Conservation (phyloP, 1,140 invertebrate species). For the Diorhabda elongata region DNA sequence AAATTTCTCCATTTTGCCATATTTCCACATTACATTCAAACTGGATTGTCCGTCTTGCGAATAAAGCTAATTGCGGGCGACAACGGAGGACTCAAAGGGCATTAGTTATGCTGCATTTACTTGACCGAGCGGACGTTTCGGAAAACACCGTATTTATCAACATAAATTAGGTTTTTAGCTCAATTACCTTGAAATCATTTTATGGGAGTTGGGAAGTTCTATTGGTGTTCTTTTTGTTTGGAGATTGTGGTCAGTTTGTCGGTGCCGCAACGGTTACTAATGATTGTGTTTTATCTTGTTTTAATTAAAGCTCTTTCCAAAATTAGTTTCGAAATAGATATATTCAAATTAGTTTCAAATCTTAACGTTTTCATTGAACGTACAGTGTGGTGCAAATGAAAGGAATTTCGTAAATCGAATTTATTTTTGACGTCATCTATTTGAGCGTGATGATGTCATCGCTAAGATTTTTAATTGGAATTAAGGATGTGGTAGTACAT, state of each 20-base stretch:
- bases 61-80: background rate
- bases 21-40: too few species aligned
- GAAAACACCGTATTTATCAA: background rate
- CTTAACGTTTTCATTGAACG: too few species aligned
- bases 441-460: too few species aligned
- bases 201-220: background rate
- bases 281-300: background rate
- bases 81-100: background rate
- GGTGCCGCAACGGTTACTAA: background rate
- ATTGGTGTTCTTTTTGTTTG: background rate
- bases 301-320: background rate
- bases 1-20: too few species aligned
- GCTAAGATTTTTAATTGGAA: too few species aligned
- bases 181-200: conserved; percentile 3
- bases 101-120: conserved; percentile 2
- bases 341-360: too few species aligned
- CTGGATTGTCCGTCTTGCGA: background rate
- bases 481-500: too few species aligned
- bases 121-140: background rate
- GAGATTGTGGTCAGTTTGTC: conserved; percentile 1
- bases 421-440: too few species aligned
- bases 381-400: too few species aligned
- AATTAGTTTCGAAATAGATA: too few species aligned
- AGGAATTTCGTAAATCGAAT: too few species aligned
- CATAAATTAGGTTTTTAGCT: background rate